These are phyloP conservation scores for Cheilosia impressa DNA, from an alignment of 2,888 invertebrate species.

Conservation along the genomic window DNA sequence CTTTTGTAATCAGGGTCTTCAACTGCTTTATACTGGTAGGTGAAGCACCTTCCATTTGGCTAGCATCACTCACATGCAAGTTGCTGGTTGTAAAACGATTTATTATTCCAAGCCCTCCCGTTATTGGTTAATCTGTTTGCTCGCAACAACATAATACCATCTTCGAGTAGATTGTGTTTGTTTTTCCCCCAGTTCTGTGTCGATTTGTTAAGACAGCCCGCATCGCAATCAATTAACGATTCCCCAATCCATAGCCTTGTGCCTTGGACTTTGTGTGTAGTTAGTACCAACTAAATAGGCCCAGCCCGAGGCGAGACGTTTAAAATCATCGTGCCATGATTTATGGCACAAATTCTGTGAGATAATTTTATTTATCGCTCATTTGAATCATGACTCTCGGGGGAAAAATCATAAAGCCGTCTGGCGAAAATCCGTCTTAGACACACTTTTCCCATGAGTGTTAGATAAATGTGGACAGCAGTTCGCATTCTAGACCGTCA, in stretches of 20 bases:
- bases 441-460: conserved; percentile 1
- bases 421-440: not conserved
- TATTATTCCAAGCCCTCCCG: not conserved
- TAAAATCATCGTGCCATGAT: conserved; percentile 59
- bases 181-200: not conserved
- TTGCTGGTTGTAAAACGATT: not conserved
- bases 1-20: no score
- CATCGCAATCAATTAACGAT: conserved; percentile 35
- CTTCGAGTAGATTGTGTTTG: conserved; percentile 1
- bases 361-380: conserved; percentile 11
- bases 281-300: conserved; percentile 36
- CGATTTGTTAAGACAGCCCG: conserved; percentile 21
- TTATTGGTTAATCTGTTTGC: not conserved
- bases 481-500: conserved; percentile 18
- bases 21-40: no score
- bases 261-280: conserved; percentile 7
- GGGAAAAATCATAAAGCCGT: conserved; percentile 12
- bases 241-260: conserved; percentile 5
- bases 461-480: not conserved
- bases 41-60: no score
- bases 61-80: not conserved
- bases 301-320: conserved; percentile 31
- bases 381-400: conserved; percentile 1
- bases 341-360: conserved; percentile 28
- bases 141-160: not conserved